phyloP scores from a whole-genome alignment of 2,888 invertebrate genomes.

The Pollenia labialis region DNA sequence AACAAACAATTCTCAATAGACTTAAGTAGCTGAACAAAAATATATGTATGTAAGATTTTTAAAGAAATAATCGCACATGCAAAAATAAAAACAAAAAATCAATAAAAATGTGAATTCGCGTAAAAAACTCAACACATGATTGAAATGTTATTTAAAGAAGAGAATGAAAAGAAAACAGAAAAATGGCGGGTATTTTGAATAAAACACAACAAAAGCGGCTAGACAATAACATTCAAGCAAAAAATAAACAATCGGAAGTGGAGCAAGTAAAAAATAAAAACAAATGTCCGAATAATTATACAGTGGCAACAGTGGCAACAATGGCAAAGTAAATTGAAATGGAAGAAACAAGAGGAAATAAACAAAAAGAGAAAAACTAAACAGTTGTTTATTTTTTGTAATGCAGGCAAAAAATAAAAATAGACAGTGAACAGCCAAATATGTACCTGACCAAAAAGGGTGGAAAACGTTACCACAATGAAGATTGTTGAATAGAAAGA shows the following conservation, averaged over 20 bases:
- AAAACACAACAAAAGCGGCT: not conserved
- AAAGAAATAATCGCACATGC: not conserved
- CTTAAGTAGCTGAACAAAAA: not conserved
- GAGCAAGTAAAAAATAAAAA: not conserved
- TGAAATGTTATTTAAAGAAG: not conserved
- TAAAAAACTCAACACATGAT: constrained; percentile 7
- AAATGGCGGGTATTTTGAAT: constrained; percentile 37
- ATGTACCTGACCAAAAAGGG: not conserved
- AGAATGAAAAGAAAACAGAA: not conserved
- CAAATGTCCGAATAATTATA: not conserved
- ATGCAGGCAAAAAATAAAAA: not conserved
- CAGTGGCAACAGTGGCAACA: constrained; percentile 1
- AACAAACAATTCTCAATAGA: constrained; percentile 7
- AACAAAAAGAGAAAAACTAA: not conserved
- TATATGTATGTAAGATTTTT: not conserved
- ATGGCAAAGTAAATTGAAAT: constrained; percentile 14
- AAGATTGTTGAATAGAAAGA: constrained; percentile 35
- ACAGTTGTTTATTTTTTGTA: not conserved
- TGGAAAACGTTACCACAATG: constrained; percentile 7
- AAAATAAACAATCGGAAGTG: constrained; percentile 21
- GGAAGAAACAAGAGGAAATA: not conserved
- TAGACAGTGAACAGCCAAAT: not conserved
- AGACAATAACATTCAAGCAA: not conserved
- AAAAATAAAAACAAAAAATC: constrained; percentile 5
- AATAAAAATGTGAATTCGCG: not conserved